Conservation (phyloP, 2,113 vertebrate genomes). For the Microcebus griseorufus region DNA sequence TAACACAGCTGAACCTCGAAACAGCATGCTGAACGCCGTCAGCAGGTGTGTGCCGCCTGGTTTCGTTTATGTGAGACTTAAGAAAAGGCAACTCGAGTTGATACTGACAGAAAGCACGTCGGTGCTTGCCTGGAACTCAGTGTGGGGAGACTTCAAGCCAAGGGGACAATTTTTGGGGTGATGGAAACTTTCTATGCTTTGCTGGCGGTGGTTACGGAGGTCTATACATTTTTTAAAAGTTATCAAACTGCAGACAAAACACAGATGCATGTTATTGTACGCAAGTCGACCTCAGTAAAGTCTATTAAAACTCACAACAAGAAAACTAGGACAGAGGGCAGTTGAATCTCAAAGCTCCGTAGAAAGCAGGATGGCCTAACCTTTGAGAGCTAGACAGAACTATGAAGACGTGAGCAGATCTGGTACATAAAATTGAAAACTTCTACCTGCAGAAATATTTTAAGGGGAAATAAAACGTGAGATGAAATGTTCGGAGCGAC, state of each 20-base stretch:
- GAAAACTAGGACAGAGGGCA: neutral
- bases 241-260: neutral
- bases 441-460: neutral
- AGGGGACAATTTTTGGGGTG: too few relatives aligned
- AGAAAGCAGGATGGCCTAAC: neutral
- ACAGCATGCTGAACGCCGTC: neutral
- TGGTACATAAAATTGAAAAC: neutral
- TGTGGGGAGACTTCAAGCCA: neutral
- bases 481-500: neutral
- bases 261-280: neutral
- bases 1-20: neutral
- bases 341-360: neutral
- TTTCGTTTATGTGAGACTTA: neutral
- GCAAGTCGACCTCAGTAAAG: neutral
- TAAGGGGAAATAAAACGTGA: neutral
- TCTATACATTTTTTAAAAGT: neutral
- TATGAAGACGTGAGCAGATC: neutral
- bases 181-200: neutral
- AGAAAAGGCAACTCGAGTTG: neutral
- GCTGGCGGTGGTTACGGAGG: too few relatives aligned
- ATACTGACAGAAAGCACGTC: neutral
- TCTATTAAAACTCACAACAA: neutral
- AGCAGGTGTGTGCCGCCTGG: neutral
- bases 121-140: too few relatives aligned
- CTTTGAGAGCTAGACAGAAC: neutral